These are phyloP conservation scores for Drosophila phalerata DNA, from an alignment of 2,888 invertebrate species.

Conservation along the genomic window DNA sequence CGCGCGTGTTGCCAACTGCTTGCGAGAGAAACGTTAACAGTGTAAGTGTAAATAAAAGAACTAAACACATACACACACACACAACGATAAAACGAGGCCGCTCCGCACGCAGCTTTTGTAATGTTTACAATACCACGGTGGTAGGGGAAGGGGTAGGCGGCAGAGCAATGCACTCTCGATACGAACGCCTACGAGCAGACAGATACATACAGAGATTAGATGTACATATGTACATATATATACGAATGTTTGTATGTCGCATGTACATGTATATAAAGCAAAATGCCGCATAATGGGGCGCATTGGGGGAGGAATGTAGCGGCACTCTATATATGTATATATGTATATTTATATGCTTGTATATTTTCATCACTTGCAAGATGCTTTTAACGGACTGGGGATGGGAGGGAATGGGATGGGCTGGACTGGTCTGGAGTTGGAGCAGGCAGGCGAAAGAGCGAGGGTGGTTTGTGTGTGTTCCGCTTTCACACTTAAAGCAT, in stretches of 20 bases:
- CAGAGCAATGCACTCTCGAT: slow-evolving; percentile 74
- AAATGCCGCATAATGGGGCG: slow-evolving; percentile 72
- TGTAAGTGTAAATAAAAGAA: slow-evolving; percentile 61
- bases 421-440: slow-evolving; percentile 38
- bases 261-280: slow-evolving; percentile 23
- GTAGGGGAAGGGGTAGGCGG: slow-evolving; percentile 45
- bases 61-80: slow-evolving; percentile 44
- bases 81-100: slow-evolving; percentile 70
- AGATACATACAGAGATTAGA: slow-evolving; percentile 60
- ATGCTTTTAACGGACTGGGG: slow-evolving; percentile 48
- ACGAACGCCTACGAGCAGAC: slow-evolving; percentile 57
- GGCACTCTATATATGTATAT: slow-evolving; percentile 49
- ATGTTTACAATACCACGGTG: slow-evolving; percentile 64
- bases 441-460: slow-evolving; percentile 41
- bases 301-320: slow-evolving; percentile 69
- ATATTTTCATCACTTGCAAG: slow-evolving; percentile 51
- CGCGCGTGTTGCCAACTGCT: slow-evolving; percentile 69
- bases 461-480: slow-evolving; percentile 72
- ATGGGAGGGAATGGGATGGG: slow-evolving; percentile 14
- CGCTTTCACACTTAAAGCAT: slow-evolving; percentile 71
- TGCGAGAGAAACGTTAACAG: slow-evolving; percentile 48
- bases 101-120: slow-evolving; percentile 71
- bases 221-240: slow-evolving; percentile 15
- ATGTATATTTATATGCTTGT: slow-evolving; percentile 21
- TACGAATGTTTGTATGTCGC: slow-evolving; percentile 17